Evolutionary conservation across 1,140 invertebrate genomes (phyloP).

Genomic region (Daktulosphaira vitifoliae): DNA sequence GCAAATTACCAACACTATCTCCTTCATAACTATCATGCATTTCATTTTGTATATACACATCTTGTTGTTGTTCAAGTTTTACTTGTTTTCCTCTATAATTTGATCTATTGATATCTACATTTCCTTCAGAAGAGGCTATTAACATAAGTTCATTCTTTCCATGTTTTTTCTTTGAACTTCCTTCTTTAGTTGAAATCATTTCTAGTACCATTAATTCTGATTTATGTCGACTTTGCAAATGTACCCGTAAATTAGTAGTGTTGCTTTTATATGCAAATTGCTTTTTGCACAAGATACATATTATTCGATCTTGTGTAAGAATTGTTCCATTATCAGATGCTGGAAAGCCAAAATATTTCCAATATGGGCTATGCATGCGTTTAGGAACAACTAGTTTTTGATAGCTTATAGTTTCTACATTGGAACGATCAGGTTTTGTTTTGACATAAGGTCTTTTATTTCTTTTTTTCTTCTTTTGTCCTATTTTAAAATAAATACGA

Average conservation of each 20-base stretch:
- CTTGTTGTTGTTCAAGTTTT: background rate
- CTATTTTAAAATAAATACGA: background rate
- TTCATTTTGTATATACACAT: conserved; percentile 17
- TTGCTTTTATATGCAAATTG: conserved; percentile 56
- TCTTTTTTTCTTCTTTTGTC: conserved; percentile 13
- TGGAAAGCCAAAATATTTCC: conserved; percentile 58
- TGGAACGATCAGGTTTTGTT: background rate
- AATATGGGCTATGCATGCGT: conserved; percentile 55
- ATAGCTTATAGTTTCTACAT: conserved; percentile 38
- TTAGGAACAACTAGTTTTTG: conserved; percentile 50
- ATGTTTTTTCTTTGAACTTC: conserved; percentile 12
- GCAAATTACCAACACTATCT: background rate
- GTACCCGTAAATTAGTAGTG: conserved; percentile 54
- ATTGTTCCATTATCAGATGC: conserved; percentile 53
- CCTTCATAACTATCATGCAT: conserved; percentile 1
- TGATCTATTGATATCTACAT: conserved; percentile 20
- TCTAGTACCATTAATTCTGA: conserved; percentile 47
- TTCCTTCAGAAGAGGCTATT: conserved; percentile 16
- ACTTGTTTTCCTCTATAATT: background rate
- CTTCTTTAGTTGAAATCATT: conserved; percentile 35
- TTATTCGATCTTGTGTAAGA: conserved; percentile 54
- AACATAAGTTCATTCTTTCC: conserved; percentile 24
- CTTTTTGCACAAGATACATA: conserved; percentile 54
- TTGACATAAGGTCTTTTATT: conserved; percentile 16
- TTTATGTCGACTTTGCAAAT: conserved; percentile 53